Conservation (phyloP, 2,888 invertebrate species). For the Melinaea menophilus region DNA sequence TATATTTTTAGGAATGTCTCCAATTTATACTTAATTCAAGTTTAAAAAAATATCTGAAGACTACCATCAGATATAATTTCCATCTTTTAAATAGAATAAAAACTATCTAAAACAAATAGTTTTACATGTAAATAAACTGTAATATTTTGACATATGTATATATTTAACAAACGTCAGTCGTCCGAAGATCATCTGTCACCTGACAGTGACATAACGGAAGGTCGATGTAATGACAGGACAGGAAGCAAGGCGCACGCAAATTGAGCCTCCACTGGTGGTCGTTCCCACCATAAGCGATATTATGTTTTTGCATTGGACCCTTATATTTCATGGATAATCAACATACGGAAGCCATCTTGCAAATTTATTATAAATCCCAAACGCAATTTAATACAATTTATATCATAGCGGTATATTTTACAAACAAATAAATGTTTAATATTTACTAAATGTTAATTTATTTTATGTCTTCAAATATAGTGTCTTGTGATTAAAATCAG, state of each 20-base stretch:
- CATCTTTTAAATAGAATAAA: no score
- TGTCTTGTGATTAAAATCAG: no score
- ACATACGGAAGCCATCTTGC: constrained; percentile 2
- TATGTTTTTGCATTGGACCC: constrained; percentile 16
- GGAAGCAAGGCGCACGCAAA: constrained; percentile 44
- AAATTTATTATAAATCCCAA: constrained; percentile 4
- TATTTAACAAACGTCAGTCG: no score
- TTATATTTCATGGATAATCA: constrained; percentile 6
- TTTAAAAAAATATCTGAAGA: no score
- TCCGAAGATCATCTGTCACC: background rate
- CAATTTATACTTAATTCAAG: no score
- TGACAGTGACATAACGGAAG: constrained; percentile 21
- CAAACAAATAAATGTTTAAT: background rate
- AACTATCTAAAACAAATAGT: no score
- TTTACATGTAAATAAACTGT: no score
- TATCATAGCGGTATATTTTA: background rate
- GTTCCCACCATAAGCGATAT: constrained; percentile 23
- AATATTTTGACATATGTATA: no score
- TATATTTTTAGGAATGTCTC: no score
- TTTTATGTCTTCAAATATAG: no score
- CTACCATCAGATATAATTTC: no score
- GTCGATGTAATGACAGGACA: constrained; percentile 24
- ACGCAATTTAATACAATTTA: background rate
- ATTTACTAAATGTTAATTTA: no score
- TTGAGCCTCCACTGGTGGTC: constrained; percentile 41